These are phyloP conservation scores for Noctua janthina DNA, from an alignment of 2,888 invertebrate species.

Conservation along the genomic window DNA sequence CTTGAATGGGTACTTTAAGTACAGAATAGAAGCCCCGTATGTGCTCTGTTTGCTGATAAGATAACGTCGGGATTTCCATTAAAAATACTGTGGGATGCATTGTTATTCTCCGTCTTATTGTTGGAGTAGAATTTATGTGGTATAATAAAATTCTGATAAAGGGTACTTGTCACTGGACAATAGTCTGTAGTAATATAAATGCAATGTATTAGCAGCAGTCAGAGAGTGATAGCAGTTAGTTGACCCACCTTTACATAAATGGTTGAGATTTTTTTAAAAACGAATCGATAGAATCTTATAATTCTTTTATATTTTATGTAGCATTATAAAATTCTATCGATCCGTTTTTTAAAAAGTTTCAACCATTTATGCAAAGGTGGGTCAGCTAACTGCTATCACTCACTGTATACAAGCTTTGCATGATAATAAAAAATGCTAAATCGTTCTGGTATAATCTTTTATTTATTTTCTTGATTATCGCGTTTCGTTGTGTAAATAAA, in stretches of 20 bases:
- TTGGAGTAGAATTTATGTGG: background rate
- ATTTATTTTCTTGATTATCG: background rate
- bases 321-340: too few species aligned
- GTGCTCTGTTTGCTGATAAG: constrained; percentile 12
- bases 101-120: constrained; percentile 10
- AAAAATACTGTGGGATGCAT: constrained; percentile 9
- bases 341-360: too few species aligned
- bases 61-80: constrained; percentile 3
- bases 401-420: too few species aligned
- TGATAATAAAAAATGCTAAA: background rate
- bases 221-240: too few species aligned
- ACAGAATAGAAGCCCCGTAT: constrained; percentile 20
- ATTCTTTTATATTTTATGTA: too few species aligned
- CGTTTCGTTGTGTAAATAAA: background rate
- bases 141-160: background rate
- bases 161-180: background rate
- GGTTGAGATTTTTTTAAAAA: too few species aligned
- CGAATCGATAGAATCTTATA: too few species aligned
- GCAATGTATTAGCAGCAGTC: background rate
- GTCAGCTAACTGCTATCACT: too few species aligned
- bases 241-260: too few species aligned
- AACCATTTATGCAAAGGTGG: too few species aligned
- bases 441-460: background rate
- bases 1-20: constrained; percentile 23
- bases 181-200: background rate